A percentile compares a stretch with the other conserved stretches of the same genome.
Conservation (phyloP, 2,113 vertebrate species). For the Motacilla tschutschensis region DNA sequence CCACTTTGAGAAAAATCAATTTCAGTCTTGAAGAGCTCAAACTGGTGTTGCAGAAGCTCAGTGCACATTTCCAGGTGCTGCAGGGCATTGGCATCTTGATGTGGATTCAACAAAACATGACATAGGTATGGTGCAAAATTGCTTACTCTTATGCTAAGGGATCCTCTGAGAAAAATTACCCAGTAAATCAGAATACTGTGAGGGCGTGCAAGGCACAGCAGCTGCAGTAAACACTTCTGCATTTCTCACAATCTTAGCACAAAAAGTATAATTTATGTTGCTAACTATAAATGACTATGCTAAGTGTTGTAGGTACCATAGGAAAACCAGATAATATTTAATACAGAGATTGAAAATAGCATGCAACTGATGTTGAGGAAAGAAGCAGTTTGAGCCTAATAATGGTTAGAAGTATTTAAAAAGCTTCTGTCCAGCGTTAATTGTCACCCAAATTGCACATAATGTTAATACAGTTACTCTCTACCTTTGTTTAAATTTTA, state of each 20-base stretch:
- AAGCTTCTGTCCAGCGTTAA: background rate
- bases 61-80: constrained; percentile 48
- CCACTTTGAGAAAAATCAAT: constrained; percentile 61
- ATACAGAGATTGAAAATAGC: background rate
- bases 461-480: background rate
- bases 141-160: background rate
- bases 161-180: background rate
- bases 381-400: background rate
- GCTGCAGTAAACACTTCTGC: background rate
- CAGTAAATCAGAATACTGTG: background rate
- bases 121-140: constrained; percentile 19
- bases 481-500: background rate
- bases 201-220: background rate
- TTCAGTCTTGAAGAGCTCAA: constrained; percentile 33
- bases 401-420: background rate
- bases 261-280: background rate
- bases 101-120: constrained; percentile 30
- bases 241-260: background rate
- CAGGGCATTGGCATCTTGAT: constrained; percentile 40
- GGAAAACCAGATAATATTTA: background rate
- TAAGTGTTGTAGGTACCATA: background rate
- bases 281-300: background rate
- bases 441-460: background rate
- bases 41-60: constrained; percentile 59
- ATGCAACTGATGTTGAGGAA: background rate